These are phyloP conservation scores for Bugulina stolonifera DNA, from an alignment of 2,888 invertebrate genomes.

Conservation along the genomic window DNA sequence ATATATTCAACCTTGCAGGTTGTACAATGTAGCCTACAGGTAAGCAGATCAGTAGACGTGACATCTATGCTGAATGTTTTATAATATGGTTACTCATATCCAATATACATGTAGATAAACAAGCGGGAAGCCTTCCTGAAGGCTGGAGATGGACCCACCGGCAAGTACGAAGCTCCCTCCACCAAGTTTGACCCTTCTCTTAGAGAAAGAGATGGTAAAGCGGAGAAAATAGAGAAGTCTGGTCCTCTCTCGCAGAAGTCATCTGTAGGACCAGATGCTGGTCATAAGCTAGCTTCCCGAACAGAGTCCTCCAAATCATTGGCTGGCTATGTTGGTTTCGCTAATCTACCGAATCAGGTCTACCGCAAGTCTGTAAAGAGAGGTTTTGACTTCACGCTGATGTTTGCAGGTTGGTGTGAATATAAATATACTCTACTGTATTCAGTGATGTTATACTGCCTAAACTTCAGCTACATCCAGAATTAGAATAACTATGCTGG, in stretches of 20 bases:
- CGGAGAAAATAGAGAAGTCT: slow-evolving; percentile 25
- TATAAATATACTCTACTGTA: no score
- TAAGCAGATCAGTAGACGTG: no score
- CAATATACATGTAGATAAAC: slow-evolving; percentile 24
- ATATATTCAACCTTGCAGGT: no score
- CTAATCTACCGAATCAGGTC: slow-evolving; percentile 92
- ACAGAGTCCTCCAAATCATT: slow-evolving; percentile 29
- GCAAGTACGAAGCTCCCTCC: slow-evolving; percentile 25
- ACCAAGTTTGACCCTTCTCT: slow-evolving; percentile 26
- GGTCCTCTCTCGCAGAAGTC: not conserved
- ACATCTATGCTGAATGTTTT: no score
- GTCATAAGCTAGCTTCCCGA: not conserved
- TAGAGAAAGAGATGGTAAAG: slow-evolving; percentile 24
- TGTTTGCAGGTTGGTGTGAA: slow-evolving; percentile 80
- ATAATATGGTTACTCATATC: no score
- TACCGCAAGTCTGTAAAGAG: slow-evolving; percentile 95
- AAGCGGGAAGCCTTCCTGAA: slow-evolving; percentile 26
- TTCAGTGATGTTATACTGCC: no score
- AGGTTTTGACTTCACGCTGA: slow-evolving; percentile 92
- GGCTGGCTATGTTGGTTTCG: slow-evolving; percentile 74
- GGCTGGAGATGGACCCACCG: slow-evolving; percentile 3
- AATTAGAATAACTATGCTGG: no score
- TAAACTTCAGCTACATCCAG: no score
- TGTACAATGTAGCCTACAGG: no score
- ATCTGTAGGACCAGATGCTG: not conserved